Conservation (phyloP, 2,113 vertebrate species). For the Rhea pennata region DNA sequence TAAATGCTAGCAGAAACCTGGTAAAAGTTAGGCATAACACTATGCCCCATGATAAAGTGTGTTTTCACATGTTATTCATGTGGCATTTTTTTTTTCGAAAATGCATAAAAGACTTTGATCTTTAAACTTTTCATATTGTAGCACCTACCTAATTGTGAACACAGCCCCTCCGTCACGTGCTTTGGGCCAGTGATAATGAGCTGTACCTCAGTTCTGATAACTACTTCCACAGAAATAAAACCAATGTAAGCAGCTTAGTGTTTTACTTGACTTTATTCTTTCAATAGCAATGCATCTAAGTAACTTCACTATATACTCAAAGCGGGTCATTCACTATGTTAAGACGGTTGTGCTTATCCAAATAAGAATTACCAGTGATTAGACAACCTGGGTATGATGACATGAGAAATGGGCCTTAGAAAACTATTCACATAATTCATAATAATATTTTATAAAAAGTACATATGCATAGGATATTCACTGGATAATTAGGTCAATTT, state of each 20-base stretch:
- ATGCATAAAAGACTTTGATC: neutral
- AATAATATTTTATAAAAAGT: conserved; percentile 52
- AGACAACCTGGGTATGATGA: neutral
- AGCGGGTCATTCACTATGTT: conserved; percentile 13
- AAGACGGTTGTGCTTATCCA: neutral
- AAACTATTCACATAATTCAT: conserved; percentile 70
- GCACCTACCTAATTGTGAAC: neutral
- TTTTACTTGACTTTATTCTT: conserved; percentile 62
- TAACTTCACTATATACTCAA: neutral
- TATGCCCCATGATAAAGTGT: neutral
- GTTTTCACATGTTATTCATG: neutral
- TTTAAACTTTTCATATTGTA: neutral
- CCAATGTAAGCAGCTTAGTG: conserved; percentile 8
- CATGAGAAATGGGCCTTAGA: conserved; percentile 23
- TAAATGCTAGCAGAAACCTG: neutral
- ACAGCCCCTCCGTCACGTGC: neutral
- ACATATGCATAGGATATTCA: neutral
- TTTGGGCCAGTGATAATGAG: neutral
- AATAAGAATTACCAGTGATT: conserved; percentile 48
- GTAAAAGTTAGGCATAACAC: neutral
- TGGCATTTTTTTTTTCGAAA: neutral
- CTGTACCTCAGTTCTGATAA: neutral
- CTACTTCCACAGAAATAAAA: conserved; percentile 41
- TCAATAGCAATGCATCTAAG: conserved; percentile 12
- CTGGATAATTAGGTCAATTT: conserved; percentile 23